Evolutionary conservation across 2,797 vertebrate genomes (phyloP).

Genomic region (Oreochromis grahami): DNA sequence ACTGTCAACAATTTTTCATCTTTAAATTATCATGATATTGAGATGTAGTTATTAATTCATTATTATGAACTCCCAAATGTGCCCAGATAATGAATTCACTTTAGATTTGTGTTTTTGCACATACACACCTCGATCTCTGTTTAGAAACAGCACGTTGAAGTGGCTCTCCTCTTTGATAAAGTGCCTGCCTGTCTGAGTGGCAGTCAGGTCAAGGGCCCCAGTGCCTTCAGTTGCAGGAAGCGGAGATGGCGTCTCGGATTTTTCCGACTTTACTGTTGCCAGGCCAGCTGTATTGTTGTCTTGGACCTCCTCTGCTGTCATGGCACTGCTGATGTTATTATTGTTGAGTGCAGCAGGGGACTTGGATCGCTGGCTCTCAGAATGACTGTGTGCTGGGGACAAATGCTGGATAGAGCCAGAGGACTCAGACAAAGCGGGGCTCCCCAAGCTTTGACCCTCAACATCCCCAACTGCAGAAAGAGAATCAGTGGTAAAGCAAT

Average conservation of each 20-base stretch:
- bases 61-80: neutral
- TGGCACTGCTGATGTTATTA: constrained; percentile 65
- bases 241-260: constrained; percentile 89
- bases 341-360: constrained; percentile 79
- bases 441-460: constrained; percentile 92
- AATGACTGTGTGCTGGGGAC: constrained; percentile 89
- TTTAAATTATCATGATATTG: neutral
- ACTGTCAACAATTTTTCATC: neutral
- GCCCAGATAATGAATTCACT: neutral
- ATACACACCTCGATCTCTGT: constrained; percentile 96
- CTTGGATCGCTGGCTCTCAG: constrained; percentile 89
- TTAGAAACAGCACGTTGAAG: constrained; percentile 97
- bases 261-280: constrained; percentile 92
- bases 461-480: constrained; percentile 85
- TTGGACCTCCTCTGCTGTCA: constrained; percentile 79
- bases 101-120: constrained; percentile 54
- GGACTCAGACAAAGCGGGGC: constrained; percentile 92
- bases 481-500: constrained; percentile 89
- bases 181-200: constrained; percentile 84
- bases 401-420: constrained; percentile 91
- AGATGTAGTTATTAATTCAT: neutral
- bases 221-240: constrained; percentile 82
- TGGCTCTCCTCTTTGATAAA: constrained; percentile 95
- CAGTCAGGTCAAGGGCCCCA: constrained; percentile 94
- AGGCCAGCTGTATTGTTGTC: constrained; percentile 75